phyloP scores from a whole-genome alignment of 2,797 vertebrate genomes.

The Lagorchestes hirsutus region DNA sequence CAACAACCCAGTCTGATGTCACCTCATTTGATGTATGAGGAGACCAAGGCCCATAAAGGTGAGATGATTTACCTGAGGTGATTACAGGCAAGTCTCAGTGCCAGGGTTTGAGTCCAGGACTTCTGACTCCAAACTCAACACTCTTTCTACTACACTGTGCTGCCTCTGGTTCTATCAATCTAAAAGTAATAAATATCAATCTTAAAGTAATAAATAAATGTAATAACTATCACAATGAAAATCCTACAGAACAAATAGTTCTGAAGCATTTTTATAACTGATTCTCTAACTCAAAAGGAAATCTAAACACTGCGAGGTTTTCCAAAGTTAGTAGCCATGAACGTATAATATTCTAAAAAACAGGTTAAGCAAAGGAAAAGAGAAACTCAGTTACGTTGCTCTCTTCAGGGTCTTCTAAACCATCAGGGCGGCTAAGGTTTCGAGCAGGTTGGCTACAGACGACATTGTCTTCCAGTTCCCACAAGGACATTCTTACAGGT shows the following conservation, averaged over 20 bases:
- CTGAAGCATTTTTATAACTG: conserved; percentile 19
- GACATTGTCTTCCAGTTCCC: conserved; percentile 93
- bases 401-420: conserved; percentile 94
- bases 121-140: not conserved
- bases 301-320: conserved; percentile 49
- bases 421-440: conserved; percentile 95
- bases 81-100: no score
- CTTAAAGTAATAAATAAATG: no score
- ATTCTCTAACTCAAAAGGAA: conserved; percentile 28
- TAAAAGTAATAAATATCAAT: not conserved
- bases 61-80: not conserved
- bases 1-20: not conserved
- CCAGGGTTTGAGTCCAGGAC: not conserved
- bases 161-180: not conserved
- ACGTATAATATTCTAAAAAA: not conserved
- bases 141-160: not conserved
- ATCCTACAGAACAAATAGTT: not conserved
- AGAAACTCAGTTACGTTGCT: conserved; percentile 86
- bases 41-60: not conserved
- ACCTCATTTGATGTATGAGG: not conserved
- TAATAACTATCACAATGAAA: not conserved
- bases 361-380: conserved; percentile 18
- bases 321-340: not conserved
- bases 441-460: conserved; percentile 98
- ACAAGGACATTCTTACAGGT: conserved; percentile 91